Conservation (phyloP, 1,140 invertebrate species). For the Cotesia glomerata region DNA sequence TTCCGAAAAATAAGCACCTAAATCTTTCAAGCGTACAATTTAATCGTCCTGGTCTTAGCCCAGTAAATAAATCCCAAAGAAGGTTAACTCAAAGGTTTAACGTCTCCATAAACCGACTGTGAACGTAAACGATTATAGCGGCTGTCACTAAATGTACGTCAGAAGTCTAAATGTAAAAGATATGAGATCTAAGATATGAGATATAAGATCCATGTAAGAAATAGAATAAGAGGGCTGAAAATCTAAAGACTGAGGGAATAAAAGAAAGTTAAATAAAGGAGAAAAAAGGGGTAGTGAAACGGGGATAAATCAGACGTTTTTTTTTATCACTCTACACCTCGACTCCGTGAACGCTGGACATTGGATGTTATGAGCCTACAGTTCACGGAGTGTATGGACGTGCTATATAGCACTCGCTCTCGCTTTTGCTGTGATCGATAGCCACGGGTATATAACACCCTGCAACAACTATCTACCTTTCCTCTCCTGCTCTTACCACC, state of each 20-base stretch:
- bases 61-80: background rate
- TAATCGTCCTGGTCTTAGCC: background rate
- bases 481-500: too few species aligned
- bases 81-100: background rate
- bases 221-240: slow-evolving; percentile 3
- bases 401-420: too few species aligned
- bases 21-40: background rate
- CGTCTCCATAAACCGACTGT: too few species aligned
- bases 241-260: background rate
- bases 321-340: too few species aligned
- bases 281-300: slow-evolving; percentile 2
- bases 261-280: background rate
- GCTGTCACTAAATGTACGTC: background rate
- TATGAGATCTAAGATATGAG: background rate
- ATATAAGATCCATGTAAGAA: too few species aligned
- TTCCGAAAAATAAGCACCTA: too few species aligned
- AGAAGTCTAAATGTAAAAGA: background rate
- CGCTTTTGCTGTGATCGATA: too few species aligned
- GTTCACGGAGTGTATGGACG: too few species aligned
- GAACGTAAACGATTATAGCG: slow-evolving; percentile 4
- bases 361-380: too few species aligned
- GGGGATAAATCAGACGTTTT: slow-evolving; percentile 27
- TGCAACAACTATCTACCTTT: too few species aligned
- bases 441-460: too few species aligned
- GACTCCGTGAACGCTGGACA: too few species aligned